phyloP scores from a whole-genome alignment of 2,888 invertebrate genomes.

The Drosophila recens region DNA sequence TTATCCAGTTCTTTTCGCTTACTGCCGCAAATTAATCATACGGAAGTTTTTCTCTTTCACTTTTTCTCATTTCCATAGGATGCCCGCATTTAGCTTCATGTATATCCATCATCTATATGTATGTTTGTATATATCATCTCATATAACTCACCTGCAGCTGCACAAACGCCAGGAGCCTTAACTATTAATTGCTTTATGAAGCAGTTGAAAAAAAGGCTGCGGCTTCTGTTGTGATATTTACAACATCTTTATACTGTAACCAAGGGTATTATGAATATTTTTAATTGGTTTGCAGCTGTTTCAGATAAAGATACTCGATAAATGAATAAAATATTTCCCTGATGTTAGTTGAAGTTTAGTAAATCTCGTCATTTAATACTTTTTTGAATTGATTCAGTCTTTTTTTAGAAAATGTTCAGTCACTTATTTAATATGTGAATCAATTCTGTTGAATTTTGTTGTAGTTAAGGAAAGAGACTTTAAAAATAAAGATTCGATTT shows the following conservation, averaged over 20 bases:
- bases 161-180: constrained; percentile 52
- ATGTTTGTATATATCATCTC: constrained; percentile 42
- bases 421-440: too few relatives aligned
- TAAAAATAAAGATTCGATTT: too few relatives aligned
- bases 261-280: neutral
- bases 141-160: constrained; percentile 66
- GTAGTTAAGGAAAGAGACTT: too few relatives aligned
- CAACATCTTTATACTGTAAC: constrained; percentile 34
- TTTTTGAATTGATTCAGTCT: too few relatives aligned
- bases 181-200: constrained; percentile 65
- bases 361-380: neutral
- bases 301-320: neutral
- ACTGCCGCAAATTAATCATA: constrained; percentile 46
- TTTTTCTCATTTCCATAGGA: constrained; percentile 9
- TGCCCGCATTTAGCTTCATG: constrained; percentile 53
- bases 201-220: constrained; percentile 40
- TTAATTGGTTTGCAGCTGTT: neutral
- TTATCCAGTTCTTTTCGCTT: constrained; percentile 36
- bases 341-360: neutral
- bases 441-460: too few relatives aligned
- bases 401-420: too few relatives aligned
- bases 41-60: constrained; percentile 15
- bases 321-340: neutral
- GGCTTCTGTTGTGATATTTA: constrained; percentile 43
- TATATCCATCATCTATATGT: constrained; percentile 55